Evolutionary conservation across 2,888 invertebrate genomes (phyloP).

Genomic region (Blastobasis adustella): DNA sequence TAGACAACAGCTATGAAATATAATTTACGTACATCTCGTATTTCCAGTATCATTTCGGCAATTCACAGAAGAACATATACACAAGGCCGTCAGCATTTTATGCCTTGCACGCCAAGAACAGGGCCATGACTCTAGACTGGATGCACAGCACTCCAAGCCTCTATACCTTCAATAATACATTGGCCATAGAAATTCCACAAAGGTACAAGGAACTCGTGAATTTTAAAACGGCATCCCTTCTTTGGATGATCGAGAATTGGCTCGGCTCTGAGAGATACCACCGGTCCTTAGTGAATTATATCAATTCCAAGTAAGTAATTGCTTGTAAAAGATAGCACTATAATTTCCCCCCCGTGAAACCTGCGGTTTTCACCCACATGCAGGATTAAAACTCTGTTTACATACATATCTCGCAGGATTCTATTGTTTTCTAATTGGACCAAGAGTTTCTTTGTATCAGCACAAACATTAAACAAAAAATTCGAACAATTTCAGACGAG

Average conservation of each 20-base stretch:
- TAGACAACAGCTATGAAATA: no score
- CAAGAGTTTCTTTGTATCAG: no score
- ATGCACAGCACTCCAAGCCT: constrained; percentile 45
- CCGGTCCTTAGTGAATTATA: constrained; percentile 48
- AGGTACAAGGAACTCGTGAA: constrained; percentile 49
- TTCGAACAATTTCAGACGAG: constrained; percentile 21
- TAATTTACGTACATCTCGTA: no score
- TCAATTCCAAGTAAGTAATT: constrained; percentile 37
- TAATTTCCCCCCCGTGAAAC: no score
- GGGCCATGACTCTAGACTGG: constrained; percentile 55
- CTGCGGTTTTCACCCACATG: no score
- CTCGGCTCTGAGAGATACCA: constrained; percentile 47
- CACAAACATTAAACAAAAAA: no score
- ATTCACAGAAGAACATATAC: constrained; percentile 10
- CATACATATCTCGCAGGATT: no score
- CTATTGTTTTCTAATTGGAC: no score
- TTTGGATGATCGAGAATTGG: constrained; percentile 70
- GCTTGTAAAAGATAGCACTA: constrained; percentile 4
- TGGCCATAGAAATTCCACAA: constrained; percentile 48
- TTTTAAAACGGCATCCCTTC: constrained; percentile 57
- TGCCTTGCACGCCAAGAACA: constrained; percentile 49
- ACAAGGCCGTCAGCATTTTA: constrained; percentile 34
- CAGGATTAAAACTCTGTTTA: no score
- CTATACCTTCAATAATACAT: constrained; percentile 40
- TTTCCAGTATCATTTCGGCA: constrained; percentile 42